These are phyloP conservation scores for Epizoanthus stellaris DNA, from an alignment of 92 coral and sea anemone species.

Conservation along the genomic window DNA sequence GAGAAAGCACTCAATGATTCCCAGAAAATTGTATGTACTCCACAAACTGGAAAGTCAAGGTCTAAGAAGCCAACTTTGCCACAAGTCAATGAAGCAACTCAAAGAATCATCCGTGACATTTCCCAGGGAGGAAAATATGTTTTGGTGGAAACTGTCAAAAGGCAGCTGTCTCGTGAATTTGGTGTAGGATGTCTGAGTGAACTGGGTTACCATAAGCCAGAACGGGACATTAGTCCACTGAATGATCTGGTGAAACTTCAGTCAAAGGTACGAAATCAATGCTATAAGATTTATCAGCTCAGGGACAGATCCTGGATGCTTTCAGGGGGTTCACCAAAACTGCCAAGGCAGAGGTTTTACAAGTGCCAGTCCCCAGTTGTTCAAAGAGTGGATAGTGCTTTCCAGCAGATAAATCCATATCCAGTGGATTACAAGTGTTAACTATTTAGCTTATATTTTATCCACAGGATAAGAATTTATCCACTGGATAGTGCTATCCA, in stretches of 20 bases:
- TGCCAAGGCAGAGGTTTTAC: too few species aligned
- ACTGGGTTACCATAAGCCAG: constrained; percentile 65
- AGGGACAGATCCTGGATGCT: too few species aligned
- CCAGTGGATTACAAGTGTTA: too few species aligned
- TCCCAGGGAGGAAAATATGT: constrained; percentile 73
- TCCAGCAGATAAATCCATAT: too few species aligned
- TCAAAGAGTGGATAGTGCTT: too few species aligned
- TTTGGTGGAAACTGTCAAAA: constrained; percentile 67
- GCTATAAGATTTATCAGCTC: too few species aligned
- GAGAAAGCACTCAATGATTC: constrained; percentile 55
- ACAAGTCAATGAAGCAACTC: constrained; percentile 68
- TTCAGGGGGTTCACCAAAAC: too few species aligned
- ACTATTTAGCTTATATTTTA: too few species aligned
- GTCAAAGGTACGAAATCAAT: constrained; percentile 60
- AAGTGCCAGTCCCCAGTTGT: too few species aligned
- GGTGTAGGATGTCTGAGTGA: constrained; percentile 51
- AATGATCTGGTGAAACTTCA: constrained; percentile 71
- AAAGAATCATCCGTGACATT: constrained; percentile 59
- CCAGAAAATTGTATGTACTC: constrained; percentile 10
- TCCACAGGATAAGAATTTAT: too few species aligned
- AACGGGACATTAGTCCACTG: constrained; percentile 72
- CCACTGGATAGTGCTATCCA: too few species aligned
- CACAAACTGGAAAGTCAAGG: background rate
- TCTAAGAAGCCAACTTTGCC: constrained; percentile 16
- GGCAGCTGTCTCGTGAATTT: constrained; percentile 64